Evolutionary conservation across 2,888 invertebrate species (phyloP).

Genomic region (Osedax frankpressi): DNA sequence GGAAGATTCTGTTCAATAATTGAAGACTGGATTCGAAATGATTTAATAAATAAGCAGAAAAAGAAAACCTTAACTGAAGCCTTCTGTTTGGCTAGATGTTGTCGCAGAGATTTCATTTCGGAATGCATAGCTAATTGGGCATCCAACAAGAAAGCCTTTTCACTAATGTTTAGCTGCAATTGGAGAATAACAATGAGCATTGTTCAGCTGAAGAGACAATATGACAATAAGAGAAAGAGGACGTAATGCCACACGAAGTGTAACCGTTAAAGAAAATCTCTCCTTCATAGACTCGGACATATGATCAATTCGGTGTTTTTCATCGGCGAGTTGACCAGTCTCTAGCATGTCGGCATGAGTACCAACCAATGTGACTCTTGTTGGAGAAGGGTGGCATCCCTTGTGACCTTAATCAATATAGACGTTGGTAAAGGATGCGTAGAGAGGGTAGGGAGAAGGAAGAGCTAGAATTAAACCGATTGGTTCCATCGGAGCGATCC

Average conservation of each 20-base stretch:
- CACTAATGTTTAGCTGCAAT: constrained; percentile 45
- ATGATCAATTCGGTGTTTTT: neutral
- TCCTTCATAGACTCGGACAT: neutral
- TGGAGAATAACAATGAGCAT: neutral
- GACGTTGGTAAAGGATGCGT: too few species aligned
- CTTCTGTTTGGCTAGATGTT: constrained; percentile 43
- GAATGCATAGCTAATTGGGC: constrained; percentile 54
- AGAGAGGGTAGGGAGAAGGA: too few species aligned
- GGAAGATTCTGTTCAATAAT: constrained; percentile 50
- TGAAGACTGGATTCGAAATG: neutral
- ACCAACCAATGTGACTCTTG: constrained; percentile 54
- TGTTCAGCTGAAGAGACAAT: too few species aligned
- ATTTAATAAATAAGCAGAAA: neutral
- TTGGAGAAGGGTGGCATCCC: constrained; percentile 51
- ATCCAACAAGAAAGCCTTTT: constrained; percentile 54
- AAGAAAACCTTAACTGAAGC: neutral
- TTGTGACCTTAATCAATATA: constrained; percentile 54
- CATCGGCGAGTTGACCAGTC: constrained; percentile 27
- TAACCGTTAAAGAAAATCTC: neutral
- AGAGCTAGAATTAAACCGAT: constrained; percentile 23
- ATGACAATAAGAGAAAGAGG: neutral
- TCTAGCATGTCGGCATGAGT: constrained; percentile 53
- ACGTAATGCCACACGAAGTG: neutral
- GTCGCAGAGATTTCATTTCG: constrained; percentile 54
- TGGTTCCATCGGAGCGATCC: constrained; percentile 53